Conservation (phyloP, 2,113 vertebrate genomes). For the Ranitomeya imitator region DNA sequence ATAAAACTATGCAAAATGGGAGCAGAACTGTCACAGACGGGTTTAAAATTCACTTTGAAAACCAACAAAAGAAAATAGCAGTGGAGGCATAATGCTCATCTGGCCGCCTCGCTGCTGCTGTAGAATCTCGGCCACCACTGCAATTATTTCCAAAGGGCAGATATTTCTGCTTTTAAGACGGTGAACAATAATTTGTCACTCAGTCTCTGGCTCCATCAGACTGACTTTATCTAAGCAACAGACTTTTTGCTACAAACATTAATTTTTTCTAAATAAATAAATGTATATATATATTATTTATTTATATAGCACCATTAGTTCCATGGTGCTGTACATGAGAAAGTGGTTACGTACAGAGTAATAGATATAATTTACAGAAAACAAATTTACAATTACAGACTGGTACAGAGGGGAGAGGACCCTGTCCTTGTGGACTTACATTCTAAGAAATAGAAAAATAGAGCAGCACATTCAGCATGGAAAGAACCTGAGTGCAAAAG, state of each 20-base stretch:
- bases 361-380: too few relatives aligned
- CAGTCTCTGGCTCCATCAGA: background rate
- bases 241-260: background rate
- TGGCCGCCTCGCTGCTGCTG: background rate
- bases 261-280: too few relatives aligned
- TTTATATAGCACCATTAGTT: too few relatives aligned
- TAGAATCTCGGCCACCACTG: background rate
- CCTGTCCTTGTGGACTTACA: too few relatives aligned
- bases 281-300: too few relatives aligned
- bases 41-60: constrained; percentile 8
- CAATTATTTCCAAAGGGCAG: constrained; percentile 34
- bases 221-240: background rate
- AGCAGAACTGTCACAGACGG: background rate
- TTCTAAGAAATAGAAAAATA: too few relatives aligned
- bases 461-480: too few relatives aligned
- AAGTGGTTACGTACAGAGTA: too few relatives aligned
- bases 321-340: too few relatives aligned
- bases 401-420: too few relatives aligned
- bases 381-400: too few relatives aligned
- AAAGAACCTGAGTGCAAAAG: too few relatives aligned
- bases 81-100: background rate
- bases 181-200: background rate
- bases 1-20: background rate
- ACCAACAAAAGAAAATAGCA: constrained; percentile 18
- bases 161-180: background rate